These are phyloP conservation scores for Orthosia gothica DNA, from an alignment of 2,888 invertebrate genomes.

Conservation along the genomic window DNA sequence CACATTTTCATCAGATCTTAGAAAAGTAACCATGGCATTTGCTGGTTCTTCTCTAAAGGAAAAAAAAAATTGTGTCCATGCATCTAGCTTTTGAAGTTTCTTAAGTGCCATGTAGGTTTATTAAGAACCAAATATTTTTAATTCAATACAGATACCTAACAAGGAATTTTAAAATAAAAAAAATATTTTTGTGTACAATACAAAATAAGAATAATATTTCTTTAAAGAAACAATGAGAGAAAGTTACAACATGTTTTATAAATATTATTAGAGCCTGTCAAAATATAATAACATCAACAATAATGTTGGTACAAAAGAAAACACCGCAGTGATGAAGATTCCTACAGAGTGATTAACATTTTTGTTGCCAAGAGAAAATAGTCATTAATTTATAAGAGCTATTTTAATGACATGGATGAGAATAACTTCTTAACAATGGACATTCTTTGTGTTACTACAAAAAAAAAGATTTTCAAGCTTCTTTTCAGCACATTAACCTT, in stretches of 20 bases:
- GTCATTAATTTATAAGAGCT: constrained; percentile 39
- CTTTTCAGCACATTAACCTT: constrained; percentile 1
- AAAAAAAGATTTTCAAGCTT: constrained; percentile 17
- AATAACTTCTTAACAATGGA: constrained; percentile 40
- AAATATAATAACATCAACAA: constrained; percentile 7
- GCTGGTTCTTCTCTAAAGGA: neutral
- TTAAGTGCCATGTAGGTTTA: no score
- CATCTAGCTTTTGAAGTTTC: neutral
- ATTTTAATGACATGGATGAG: constrained; percentile 58
- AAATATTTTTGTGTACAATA: no score
- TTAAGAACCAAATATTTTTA: no score
- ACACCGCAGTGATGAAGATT: constrained; percentile 30
- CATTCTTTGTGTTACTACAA: constrained; percentile 25
- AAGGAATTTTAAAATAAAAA: no score
- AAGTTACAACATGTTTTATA: constrained; percentile 17
- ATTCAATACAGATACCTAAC: no score
- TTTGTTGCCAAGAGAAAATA: constrained; percentile 48
- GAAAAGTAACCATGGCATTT: no score
- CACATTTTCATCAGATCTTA: neutral
- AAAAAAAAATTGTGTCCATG: neutral
- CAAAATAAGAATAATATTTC: neutral
- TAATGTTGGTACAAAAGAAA: constrained; percentile 27
- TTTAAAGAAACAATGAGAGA: neutral
- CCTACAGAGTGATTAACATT: constrained; percentile 41
- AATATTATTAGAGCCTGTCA: constrained; percentile 25